Evolutionary conservation across 2,113 vertebrate genomes (phyloP).

Genomic region (Ornithorhynchus anatinus): DNA sequence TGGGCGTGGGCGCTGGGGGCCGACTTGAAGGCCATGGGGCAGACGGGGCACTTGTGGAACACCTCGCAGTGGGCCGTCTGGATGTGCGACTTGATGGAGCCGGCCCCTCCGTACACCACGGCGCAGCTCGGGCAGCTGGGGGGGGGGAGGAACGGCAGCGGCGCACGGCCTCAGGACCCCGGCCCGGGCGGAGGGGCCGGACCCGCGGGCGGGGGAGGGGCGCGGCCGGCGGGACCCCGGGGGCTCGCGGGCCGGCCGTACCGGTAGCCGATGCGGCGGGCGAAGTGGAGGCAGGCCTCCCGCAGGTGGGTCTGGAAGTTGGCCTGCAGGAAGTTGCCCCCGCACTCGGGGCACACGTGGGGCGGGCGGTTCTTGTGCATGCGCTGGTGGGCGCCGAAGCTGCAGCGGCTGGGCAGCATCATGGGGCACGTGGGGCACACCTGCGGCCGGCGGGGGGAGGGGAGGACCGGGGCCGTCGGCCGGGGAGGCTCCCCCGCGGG

Average conservation of each 20-base stretch:
- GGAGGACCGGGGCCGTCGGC: background rate
- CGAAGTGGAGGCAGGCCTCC: constrained; percentile 88
- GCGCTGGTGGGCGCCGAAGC: constrained; percentile 86
- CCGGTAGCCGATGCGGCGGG: constrained; percentile 93
- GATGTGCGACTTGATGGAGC: constrained; percentile 95
- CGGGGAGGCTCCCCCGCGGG: background rate
- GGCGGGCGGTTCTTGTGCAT: constrained; percentile 85
- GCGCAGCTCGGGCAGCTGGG: constrained; percentile 91
- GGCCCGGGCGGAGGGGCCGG: background rate
- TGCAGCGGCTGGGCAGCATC: constrained; percentile 91
- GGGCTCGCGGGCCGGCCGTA: constrained; percentile 19
- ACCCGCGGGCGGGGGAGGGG: accelerated
- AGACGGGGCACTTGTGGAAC: constrained; percentile 96
- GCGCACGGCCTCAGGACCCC: no score
- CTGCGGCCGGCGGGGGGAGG: constrained; percentile 55
- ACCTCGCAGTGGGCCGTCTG: constrained; percentile 93
- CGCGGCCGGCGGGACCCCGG: background rate
- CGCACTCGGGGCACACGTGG: constrained; percentile 91
- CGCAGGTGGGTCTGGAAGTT: constrained; percentile 82
- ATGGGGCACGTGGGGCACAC: constrained; percentile 87
- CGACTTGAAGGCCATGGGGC: constrained; percentile 97
- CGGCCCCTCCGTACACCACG: constrained; percentile 91
- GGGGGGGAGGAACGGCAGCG: accelerated
- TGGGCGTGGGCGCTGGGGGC: constrained; percentile 88
- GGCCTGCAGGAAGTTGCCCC: constrained; percentile 77